phyloP scores from a whole-genome alignment of 2,888 invertebrate genomes.

The Oscheius sp. region DNA sequence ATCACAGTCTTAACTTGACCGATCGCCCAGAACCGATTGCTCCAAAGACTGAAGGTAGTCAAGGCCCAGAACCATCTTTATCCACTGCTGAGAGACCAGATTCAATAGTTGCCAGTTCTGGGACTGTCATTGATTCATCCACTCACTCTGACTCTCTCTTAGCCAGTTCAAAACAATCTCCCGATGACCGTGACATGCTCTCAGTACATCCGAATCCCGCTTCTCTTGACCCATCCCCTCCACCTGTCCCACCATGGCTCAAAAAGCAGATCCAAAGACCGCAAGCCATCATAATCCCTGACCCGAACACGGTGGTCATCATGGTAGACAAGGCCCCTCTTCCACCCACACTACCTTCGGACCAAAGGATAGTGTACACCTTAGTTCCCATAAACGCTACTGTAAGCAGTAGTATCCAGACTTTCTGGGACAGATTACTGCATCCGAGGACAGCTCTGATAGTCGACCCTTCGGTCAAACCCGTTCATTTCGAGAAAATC shows the following conservation, averaged over 20 bases:
- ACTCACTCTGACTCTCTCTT: too few species aligned
- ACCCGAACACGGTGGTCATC: not conserved
- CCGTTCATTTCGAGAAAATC: constrained; percentile 5
- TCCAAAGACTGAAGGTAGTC: too few species aligned
- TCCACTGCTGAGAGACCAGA: too few species aligned
- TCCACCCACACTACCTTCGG: constrained; percentile 14
- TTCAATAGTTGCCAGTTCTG: too few species aligned
- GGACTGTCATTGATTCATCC: too few species aligned
- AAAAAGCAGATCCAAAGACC: constrained; percentile 11
- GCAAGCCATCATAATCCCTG: not conserved
- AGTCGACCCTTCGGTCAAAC: not conserved
- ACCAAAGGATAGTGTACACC: constrained; percentile 4
- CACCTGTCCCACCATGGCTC: constrained; percentile 19
- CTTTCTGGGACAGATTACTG: not conserved
- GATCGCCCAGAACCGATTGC: too few species aligned
- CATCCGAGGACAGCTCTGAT: not conserved
- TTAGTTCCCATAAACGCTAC: constrained; percentile 22
- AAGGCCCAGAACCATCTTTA: too few species aligned
- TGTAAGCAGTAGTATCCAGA: not conserved
- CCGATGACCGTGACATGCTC: too few species aligned
- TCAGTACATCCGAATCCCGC: too few species aligned
- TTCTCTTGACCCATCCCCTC: too few species aligned
- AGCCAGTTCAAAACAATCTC: too few species aligned
- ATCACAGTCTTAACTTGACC: too few species aligned
- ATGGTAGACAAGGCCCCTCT: not conserved